Evolutionary conservation across 37 sponge, comb jelly and placozoan genomes (phyloP), one percentile per base, ranked within the genome.

Genomic region (Halisarca cf. caerulea): DNA sequence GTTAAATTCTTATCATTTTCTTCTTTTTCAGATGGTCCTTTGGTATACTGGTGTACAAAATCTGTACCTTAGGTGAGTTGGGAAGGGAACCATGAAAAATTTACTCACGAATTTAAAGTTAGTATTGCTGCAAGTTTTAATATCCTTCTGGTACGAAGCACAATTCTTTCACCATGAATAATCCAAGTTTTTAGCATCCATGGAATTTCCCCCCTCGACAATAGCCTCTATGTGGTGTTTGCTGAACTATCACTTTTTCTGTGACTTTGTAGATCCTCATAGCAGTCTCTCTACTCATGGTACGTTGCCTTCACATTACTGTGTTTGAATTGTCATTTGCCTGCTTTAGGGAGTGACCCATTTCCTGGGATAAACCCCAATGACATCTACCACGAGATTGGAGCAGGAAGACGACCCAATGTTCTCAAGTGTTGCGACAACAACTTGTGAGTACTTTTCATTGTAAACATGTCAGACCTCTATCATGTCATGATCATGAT

Each of bases 1-100:
- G 32, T 20, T 21, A 28, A 24, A 27, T 27, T 24, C 32, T 9
- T 66, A 9, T 21, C 58, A 55, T 18, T 55, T 55, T 21, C 11
- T 34, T 59, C 44, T 24, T 27, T 2, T 71, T 21, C 80, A 89
- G 89, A 28, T 89, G 93, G 93, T 93, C 93, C 8, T 93, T 85
- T 82, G 93, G 93, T 3, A 84, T 89, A 41, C 55, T 93, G 25
- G 30, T 66, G 38, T 93, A 89, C 85, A 81, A 84, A 33, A 75
- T 85, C 32, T 82, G 84, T 25, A 85, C 93, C 0, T 69, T 93
- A 18, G 89, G 84, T 84, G 83, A 14, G 79, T 37, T 35, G 3
- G n/a, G n/a, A n/a, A n/a, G n/a, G n/a, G n/a, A n/a, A n/a, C n/a
- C n/a, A n/a, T n/a, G n/a, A n/a, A n/a, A n/a, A n/a, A n/a, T n/a